Percentiles rank a stretch among this genome's conserved stretches.
Conservation (phyloP, 2,113 vertebrate genomes). For the Accipiter cooperii region DNA sequence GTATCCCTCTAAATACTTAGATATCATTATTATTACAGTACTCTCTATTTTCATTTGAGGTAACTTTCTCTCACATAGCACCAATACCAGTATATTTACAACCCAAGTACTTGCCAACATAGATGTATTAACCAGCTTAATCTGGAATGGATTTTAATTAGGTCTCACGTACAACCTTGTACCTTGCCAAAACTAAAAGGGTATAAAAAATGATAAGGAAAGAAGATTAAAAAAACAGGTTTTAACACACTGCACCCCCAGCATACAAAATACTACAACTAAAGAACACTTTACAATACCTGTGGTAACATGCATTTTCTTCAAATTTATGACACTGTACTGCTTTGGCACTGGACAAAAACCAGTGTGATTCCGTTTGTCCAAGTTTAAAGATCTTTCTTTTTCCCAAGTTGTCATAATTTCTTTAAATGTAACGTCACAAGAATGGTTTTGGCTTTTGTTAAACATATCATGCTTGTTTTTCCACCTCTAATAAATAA, state of each 20-base stretch:
- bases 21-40: not conserved
- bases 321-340: not conserved
- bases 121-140: not conserved
- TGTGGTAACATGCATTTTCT: not conserved
- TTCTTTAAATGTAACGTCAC: not conserved
- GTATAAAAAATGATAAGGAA: not conserved
- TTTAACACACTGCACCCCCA: not conserved
- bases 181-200: not conserved
- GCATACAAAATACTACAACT: not conserved
- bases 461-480: not conserved
- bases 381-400: not conserved
- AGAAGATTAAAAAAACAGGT: not conserved
- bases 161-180: not conserved
- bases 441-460: not conserved
- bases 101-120: not conserved
- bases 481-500: not conserved
- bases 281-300: not conserved
- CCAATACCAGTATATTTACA: not conserved
- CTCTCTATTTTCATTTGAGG: not conserved
- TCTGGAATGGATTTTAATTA: not conserved
- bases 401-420: not conserved
- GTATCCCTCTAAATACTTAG: not conserved
- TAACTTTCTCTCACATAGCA: not conserved
- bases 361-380: not conserved
- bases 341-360: not conserved